Evolutionary conservation across 2,113 vertebrate species (phyloP).

Genomic region (Rhinogobius similis): DNA sequence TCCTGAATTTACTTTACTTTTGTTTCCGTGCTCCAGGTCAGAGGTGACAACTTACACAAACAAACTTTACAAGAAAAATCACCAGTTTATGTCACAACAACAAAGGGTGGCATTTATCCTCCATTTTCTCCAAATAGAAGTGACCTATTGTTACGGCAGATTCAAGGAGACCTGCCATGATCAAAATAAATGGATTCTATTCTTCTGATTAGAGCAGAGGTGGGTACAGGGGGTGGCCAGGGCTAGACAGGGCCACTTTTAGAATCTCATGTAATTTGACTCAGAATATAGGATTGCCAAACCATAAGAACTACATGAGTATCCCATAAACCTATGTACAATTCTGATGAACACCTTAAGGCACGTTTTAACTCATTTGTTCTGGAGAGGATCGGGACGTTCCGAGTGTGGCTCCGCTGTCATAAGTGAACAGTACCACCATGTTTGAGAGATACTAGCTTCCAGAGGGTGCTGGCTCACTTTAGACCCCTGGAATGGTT

Average conservation of each 20-base stretch:
- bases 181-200: neutral
- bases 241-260: too few species aligned
- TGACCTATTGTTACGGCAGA: conserved; percentile 4
- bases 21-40: neutral
- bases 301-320: neutral
- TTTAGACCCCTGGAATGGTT: too few species aligned
- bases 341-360: neutral
- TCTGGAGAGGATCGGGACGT: too few species aligned
- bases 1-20: conserved; percentile 6
- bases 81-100: neutral
- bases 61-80: neutral
- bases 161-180: neutral
- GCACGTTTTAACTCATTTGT: too few species aligned
- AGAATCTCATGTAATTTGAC: neutral
- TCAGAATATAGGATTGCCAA: neutral
- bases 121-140: neutral
- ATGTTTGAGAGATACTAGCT: too few species aligned
- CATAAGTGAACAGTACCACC: too few species aligned
- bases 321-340: neutral
- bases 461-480: too few species aligned
- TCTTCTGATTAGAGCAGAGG: neutral
- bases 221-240: neutral
- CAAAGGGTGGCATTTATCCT: neutral
- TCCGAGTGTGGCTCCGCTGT: too few species aligned
- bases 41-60: neutral